Percentiles rank a stretch among this genome's conserved stretches.
phyloP scores from a whole-genome alignment of 2,113 vertebrate genomes.

The Lates calcarifer region DNA sequence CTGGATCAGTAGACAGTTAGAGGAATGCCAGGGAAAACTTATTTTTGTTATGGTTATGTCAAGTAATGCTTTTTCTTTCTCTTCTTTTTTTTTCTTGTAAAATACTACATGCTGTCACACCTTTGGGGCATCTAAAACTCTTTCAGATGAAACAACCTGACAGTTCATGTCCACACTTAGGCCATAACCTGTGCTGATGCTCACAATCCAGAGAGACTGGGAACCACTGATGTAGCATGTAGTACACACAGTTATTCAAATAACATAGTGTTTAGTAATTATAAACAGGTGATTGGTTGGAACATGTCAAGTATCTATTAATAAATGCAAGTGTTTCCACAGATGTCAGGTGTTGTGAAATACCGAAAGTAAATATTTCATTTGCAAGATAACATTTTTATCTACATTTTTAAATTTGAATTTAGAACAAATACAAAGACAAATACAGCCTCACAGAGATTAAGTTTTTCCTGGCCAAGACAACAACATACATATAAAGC shows the following conservation, averaged over 20 bases:
- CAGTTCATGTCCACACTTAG: neutral
- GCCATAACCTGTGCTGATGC: neutral
- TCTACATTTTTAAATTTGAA: too few relatives aligned
- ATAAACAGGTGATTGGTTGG: neutral
- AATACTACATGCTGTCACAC: neutral
- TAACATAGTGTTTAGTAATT: neutral
- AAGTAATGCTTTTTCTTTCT: neutral
- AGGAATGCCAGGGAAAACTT: neutral
- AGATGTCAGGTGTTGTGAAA: too few relatives aligned
- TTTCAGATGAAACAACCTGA: neutral
- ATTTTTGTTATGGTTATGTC: neutral
- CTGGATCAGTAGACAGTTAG: neutral
- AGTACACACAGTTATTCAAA: neutral
- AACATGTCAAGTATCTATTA: too few relatives aligned
- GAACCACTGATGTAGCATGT: neutral
- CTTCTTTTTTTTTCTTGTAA: neutral
- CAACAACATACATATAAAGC: too few relatives aligned
- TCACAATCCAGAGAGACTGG: neutral
- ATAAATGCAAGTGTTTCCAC: too few relatives aligned
- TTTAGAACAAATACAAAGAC: too few relatives aligned
- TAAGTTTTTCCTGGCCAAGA: too few relatives aligned
- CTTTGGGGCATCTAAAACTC: neutral
- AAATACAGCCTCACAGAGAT: too few relatives aligned
- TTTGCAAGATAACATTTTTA: too few relatives aligned
- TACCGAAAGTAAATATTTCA: too few relatives aligned